Evolutionary conservation across 2,113 vertebrate species (phyloP).

Genomic region (Crocuta crocuta): DNA sequence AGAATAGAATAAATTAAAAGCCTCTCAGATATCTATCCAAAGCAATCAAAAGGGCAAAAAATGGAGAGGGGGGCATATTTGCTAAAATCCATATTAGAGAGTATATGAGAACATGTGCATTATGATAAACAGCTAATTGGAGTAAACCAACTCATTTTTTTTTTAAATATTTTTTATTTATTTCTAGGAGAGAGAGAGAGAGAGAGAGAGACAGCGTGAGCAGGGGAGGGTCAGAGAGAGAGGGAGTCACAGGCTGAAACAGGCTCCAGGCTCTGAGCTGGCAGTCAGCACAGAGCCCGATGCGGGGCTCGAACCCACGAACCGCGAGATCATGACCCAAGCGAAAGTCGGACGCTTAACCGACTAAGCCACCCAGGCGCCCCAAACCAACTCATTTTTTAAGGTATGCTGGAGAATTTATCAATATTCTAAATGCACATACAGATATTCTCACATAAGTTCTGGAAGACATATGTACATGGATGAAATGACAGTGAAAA

Average conservation of each 20-base stretch:
- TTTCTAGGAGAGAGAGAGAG: no score
- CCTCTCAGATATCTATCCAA: background rate
- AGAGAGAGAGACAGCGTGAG: no score
- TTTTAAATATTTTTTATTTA: no score
- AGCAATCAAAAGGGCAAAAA: background rate
- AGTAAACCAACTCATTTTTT: background rate
- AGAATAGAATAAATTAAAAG: background rate
- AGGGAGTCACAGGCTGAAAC: no score
- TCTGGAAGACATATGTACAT: background rate
- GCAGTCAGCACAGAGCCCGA: no score
- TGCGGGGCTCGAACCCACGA: no score
- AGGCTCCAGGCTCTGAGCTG: no score
- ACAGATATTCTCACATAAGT: background rate
- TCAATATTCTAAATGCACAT: background rate
- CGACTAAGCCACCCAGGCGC: no score
- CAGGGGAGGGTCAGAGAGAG: no score
- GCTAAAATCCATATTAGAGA: background rate
- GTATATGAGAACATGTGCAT: background rate
- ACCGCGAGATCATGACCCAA: no score
- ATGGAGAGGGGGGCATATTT: background rate
- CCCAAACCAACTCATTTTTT: background rate
- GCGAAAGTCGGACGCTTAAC: no score
- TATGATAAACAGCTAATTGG: background rate
- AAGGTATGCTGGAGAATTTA: background rate
- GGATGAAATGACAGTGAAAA: background rate